Evolutionary conservation across 2,797 vertebrate genomes (phyloP), one percentile per base, ranked within the genome.

Genomic region (Nannoperca australis): DNA sequence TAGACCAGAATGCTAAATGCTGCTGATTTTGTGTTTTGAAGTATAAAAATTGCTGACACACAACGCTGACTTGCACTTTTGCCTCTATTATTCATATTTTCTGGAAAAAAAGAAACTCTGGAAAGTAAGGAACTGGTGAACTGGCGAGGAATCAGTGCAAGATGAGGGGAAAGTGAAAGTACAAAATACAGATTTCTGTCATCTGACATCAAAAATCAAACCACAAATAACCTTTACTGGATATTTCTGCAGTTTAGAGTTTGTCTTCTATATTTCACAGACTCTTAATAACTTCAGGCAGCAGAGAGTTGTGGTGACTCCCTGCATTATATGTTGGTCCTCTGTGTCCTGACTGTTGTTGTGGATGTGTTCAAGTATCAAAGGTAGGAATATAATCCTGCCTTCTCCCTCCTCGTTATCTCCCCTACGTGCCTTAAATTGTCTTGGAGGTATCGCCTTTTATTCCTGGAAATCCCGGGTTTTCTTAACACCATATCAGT

Each of bases 311-410:
- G 11, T 2, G 11, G 0, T 32, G 11, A 2, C 42, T 47, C 69
- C 27, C 4, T 82, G 75, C 53, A 12, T 79, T 11, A 4, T 77
- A 2, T 79, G 59, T 2, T 70, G 3, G 3, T 49, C 10, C 67
- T 88, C 38, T 73, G 20, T 40, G 7, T 83, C 49, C 6, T 85
- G 15, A 80, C 47, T 8, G 55, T 70, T 11, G 59, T 11, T 17
- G 72, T 88, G 17, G 20, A 32, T 18, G 54, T 81, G 24, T 24
- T 22, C 53, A 88, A 77, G 38, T 74, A 71, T 65, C 71, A 51
- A 49, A 74, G 81, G 86, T 90, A 51, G 70, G 47, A 24, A 54
- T 0, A 20, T 2, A 17, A 8, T n/a, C 24, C 2, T 36, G 15
- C 2, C 3, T 6, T 9, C 51, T 20, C 15, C 49, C 36, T 36